Evolutionary conservation across 1,140 invertebrate species (phyloP), one percentile per base, ranked within the genome.

Genomic region (Drosophila oshimai): DNA sequence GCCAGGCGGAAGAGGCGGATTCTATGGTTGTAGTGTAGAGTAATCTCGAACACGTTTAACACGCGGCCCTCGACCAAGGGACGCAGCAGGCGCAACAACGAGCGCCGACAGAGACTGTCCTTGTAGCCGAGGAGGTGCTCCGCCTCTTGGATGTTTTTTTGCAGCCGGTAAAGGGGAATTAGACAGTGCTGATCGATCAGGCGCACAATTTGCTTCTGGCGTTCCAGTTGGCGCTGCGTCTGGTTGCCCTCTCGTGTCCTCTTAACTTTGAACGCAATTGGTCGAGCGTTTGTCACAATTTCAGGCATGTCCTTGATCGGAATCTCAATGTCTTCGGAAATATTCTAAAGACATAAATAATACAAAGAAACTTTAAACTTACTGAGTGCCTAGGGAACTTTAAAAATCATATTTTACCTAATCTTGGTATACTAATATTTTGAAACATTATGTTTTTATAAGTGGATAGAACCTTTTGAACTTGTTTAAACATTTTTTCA

Each of bases 21-120:
- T 5, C 60, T 44, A 4, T 83, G 51, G 6, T 71, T 20, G 13
- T 80, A 71, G 24, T 77, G 49, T 4, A 89, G 37, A 0, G 65
- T 67, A 10, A 90, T 36, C 44, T 90, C 83, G 34, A 83, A 90
- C 1, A 58, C 34, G 28, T 84, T 88, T 0, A 89, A 3, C 0
- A 86, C 57, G 4, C 57, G 39, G 0, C 49, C 29, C 6, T 72
- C 34, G 2, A 62, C 58, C 50, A 91, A 58, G 0, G 62, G 50
- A 0, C 67, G 45, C 9, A 91, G 44, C 4, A 91, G 51, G 4
- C 90, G 86, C 12, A 45, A 33, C 18, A 91, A 12, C 0, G 90
- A 89, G 10, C 87, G 87, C 0, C 68, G 60, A 10, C 90, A 91
- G 1, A 90, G 65, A 0, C 28, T 60, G 41, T 88, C 89, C 20